A percentile compares a stretch with the other conserved stretches of the same genome.
Conservation (phyloP, 2,797 vertebrate species). For the Sebastes diploproa region DNA sequence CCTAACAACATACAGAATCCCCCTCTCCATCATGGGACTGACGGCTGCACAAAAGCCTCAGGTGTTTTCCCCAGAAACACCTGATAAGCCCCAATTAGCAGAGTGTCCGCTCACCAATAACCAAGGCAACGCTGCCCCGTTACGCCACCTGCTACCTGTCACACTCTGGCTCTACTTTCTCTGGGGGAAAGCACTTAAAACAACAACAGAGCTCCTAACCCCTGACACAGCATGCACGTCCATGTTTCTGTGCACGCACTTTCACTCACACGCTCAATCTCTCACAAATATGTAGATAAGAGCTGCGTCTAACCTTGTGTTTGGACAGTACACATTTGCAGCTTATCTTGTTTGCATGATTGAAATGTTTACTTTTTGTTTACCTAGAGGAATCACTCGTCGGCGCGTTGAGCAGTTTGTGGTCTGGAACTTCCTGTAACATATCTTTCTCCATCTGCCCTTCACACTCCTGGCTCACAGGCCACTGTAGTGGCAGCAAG, state of each 20-base stretch:
- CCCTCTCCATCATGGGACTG: slow-evolving; percentile 36
- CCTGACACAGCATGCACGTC: background rate
- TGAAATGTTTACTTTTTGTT: slow-evolving; percentile 14
- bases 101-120: slow-evolving; percentile 49
- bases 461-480: slow-evolving; percentile 6
- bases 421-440: slow-evolving; percentile 49
- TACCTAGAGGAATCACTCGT: background rate
- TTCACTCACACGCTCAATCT: background rate
- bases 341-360: slow-evolving; percentile 21
- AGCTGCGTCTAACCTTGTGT: background rate
- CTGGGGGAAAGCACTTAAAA: slow-evolving; percentile 3
- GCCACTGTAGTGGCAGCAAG: slow-evolving; percentile 6
- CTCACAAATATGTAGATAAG: slow-evolving; percentile 22
- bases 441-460: slow-evolving; percentile 29
- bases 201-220: background rate
- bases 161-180: slow-evolving; percentile 50
- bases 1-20: slow-evolving; percentile 17
- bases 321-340: slow-evolving; percentile 9
- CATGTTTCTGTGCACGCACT: background rate
- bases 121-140: slow-evolving; percentile 27
- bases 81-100: slow-evolving; percentile 83
- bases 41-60: slow-evolving; percentile 72
- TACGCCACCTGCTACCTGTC: slow-evolving; percentile 60
- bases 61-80: slow-evolving; percentile 77
- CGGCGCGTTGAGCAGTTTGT: background rate